phyloP scores from a whole-genome alignment of 2,797 vertebrate genomes.

The Triplophysa bombifrons region DNA sequence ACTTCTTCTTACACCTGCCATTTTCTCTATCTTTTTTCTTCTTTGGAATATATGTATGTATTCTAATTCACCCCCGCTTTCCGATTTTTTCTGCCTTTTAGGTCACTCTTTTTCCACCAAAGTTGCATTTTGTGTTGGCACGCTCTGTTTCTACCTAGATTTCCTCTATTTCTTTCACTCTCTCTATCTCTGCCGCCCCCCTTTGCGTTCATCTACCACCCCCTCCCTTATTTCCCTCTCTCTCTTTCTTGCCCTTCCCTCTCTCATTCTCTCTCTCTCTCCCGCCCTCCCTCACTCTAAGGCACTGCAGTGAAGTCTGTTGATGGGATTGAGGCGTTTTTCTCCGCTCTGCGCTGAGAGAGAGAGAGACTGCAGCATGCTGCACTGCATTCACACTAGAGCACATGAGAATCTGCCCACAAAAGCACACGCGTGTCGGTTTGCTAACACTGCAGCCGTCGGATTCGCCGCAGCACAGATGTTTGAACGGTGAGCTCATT shows the following conservation, averaged over 20 bases:
- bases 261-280: conserved; percentile 29
- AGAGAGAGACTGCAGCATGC: conserved; percentile 54
- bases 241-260: conserved; percentile 17
- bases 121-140: conserved; percentile 5
- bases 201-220: background rate
- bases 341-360: conserved; percentile 48
- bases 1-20: background rate
- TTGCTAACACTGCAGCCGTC: background rate
- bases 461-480: conserved; percentile 52
- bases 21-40: background rate
- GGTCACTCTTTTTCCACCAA: conserved; percentile 50
- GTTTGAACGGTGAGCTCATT: conserved; percentile 42
- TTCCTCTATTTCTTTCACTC: conserved; percentile 59
- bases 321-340: conserved; percentile 66
- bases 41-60: background rate
- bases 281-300: conserved; percentile 58
- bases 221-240: conserved; percentile 28
- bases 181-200: conserved; percentile 44
- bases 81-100: conserved; percentile 47
- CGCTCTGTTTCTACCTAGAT: conserved; percentile 55
- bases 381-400: conserved; percentile 53
- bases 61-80: conserved; percentile 62
- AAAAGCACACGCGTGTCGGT: conserved; percentile 43
- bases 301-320: conserved; percentile 82
- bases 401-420: conserved; percentile 48